Evolutionary conservation across 1,140 invertebrate genomes (phyloP).

Genomic region (Neodiprion fabricii): DNA sequence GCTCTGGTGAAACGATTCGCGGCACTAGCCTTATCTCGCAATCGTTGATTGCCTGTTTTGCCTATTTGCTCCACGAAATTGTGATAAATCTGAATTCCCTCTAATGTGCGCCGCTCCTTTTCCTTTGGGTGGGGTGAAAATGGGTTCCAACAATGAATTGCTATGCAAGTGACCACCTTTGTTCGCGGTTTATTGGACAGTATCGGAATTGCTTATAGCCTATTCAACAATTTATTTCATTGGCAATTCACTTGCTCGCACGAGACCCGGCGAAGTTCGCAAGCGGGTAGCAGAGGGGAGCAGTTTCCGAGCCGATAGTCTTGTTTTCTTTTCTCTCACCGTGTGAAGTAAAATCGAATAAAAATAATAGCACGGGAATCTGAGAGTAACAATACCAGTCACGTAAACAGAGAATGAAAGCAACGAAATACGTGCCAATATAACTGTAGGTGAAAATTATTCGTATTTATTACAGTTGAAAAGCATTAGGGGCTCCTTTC

Average conservation of each 20-base stretch:
- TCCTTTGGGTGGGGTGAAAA: not conserved
- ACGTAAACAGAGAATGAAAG: not conserved
- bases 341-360: not conserved
- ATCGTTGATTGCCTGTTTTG: not conserved
- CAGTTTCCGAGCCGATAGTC: not conserved
- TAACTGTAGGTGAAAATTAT: not conserved
- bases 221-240: slow-evolving; percentile 4
- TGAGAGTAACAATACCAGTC: not conserved
- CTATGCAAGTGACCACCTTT: not conserved
- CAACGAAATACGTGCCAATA: no score
- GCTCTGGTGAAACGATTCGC: not conserved
- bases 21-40: not conserved
- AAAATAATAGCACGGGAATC: not conserved
- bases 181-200: not conserved
- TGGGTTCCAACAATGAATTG: not conserved
- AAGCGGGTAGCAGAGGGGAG: no score
- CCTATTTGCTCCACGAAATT: slow-evolving; percentile 2
- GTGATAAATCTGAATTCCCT: not conserved
- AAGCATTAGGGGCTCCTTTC: not conserved
- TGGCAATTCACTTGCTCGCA: not conserved
- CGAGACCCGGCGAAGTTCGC: not conserved
- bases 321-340: not conserved
- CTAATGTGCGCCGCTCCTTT: not conserved
- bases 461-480: not conserved
- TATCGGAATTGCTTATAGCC: not conserved